Evolutionary conservation across 2,888 invertebrate species (phyloP).

Genomic region (Lutraria lutraria): DNA sequence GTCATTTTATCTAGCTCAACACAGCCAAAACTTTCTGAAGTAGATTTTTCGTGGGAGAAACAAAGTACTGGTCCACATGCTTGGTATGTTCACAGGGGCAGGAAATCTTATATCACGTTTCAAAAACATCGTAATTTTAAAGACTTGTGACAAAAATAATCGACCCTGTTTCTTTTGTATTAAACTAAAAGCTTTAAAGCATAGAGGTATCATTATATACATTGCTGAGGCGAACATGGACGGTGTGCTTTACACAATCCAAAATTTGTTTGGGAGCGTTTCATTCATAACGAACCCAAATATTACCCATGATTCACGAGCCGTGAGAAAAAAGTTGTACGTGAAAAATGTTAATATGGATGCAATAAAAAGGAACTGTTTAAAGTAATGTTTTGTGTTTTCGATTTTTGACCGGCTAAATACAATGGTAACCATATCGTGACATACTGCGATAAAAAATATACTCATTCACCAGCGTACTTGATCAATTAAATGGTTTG

Average conservation of each 20-base stretch:
- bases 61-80: background rate
- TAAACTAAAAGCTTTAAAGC: background rate
- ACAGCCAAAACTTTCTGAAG: background rate
- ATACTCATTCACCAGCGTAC: background rate
- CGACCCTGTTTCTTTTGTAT: conserved; percentile 15
- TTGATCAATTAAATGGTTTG: conserved; percentile 39
- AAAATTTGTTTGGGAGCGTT: background rate
- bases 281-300: background rate
- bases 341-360: conserved; percentile 30
- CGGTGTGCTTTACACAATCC: background rate
- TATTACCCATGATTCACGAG: conserved; percentile 40
- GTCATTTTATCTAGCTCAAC: background rate
- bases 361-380: conserved; percentile 19
- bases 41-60: conserved; percentile 15
- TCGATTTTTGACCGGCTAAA: conserved; percentile 10
- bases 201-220: conserved; percentile 24
- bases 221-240: background rate
- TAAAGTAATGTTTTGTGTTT: background rate
- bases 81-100: background rate
- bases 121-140: conserved; percentile 11
- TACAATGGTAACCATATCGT: conserved; percentile 20
- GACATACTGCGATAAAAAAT: conserved; percentile 23
- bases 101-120: conserved; percentile 4
- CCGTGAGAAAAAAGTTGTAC: conserved; percentile 34
- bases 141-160: conserved; percentile 16